Evolutionary conservation across 2,888 invertebrate species (phyloP).

Genomic region (Sicus ferrugineus): DNA sequence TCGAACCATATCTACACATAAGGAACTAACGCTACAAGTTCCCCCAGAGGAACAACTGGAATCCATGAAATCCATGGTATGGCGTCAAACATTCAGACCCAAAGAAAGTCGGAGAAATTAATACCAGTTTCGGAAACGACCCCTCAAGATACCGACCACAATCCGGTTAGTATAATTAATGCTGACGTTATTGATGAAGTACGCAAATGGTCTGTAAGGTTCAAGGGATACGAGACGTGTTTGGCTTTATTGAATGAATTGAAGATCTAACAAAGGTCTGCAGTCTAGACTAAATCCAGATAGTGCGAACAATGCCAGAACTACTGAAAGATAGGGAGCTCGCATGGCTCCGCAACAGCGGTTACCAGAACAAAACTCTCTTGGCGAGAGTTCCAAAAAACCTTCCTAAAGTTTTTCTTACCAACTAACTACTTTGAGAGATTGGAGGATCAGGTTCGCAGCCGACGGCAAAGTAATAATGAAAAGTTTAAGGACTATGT

Average conservation of each 20-base stretch:
- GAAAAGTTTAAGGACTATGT: not conserved
- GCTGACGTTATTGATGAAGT: not conserved
- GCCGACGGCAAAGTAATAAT: not conserved
- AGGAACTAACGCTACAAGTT: not conserved
- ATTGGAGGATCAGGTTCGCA: not conserved
- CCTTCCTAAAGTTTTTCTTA: not conserved
- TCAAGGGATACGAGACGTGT: not conserved
- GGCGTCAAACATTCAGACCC: not conserved
- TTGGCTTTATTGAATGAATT: not conserved
- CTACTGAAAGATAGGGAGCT: constrained; percentile 7
- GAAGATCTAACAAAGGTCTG: not conserved
- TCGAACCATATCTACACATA: not conserved
- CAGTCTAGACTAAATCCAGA: not conserved
- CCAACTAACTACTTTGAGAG: not conserved
- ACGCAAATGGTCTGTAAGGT: not conserved
- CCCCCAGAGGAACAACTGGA: not conserved
- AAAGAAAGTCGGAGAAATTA: not conserved
- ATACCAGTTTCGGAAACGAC: not conserved
- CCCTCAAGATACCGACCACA: not conserved
- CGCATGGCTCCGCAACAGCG: not conserved
- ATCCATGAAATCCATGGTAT: not conserved
- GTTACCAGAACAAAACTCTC: not conserved
- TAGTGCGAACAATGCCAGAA: constrained; percentile 14
- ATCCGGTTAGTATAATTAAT: not conserved
- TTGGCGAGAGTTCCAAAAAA: not conserved